Evolutionary conservation across 2,888 invertebrate species (phyloP).

Genomic region (Leucoma salicis): DNA sequence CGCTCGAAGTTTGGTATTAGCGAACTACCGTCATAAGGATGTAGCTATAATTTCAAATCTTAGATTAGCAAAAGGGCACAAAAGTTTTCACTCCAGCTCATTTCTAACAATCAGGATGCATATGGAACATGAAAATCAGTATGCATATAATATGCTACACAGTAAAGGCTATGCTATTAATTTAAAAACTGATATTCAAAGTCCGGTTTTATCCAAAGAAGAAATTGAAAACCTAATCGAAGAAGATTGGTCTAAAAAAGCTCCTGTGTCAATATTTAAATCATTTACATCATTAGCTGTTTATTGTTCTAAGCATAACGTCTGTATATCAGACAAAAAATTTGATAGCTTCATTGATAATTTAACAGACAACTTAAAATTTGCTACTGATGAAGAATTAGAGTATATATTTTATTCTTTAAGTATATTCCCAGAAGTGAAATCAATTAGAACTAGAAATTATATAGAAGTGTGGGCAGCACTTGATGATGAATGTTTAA

Average conservation of each 20-base stretch:
- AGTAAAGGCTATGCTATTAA: slow-evolving; percentile 54
- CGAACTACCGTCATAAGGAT: slow-evolving; percentile 19
- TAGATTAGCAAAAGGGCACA: slow-evolving; percentile 26
- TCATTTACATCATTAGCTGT: slow-evolving; percentile 53
- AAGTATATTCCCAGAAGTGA: slow-evolving; percentile 74
- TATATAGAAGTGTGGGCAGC: slow-evolving; percentile 85
- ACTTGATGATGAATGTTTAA: slow-evolving; percentile 85
- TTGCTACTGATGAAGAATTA: slow-evolving; percentile 82
- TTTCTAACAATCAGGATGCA: slow-evolving; percentile 52
- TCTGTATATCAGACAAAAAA: slow-evolving; percentile 58
- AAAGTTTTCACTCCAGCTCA: slow-evolving; percentile 41
- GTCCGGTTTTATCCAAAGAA: slow-evolving; percentile 31
- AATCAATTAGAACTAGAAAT: slow-evolving; percentile 78
- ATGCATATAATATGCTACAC: slow-evolving; percentile 65
- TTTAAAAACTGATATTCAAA: slow-evolving; percentile 26
- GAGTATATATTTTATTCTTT: slow-evolving; percentile 76
- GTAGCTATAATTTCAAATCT: slow-evolving; percentile 10
- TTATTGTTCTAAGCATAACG: slow-evolving; percentile 53
- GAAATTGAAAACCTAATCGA: slow-evolving; percentile 44
- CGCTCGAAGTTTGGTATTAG: slow-evolving; percentile 23
- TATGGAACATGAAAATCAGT: slow-evolving; percentile 66
- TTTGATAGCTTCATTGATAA: slow-evolving; percentile 66
- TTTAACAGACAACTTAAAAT: slow-evolving; percentile 76
- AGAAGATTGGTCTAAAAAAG: slow-evolving; percentile 50
- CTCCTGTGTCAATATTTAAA: slow-evolving; percentile 48